A percentile compares a stretch with the other conserved stretches of the same genome.
phyloP scores from a whole-genome alignment of 2,113 vertebrate genomes.

The Dasyprocta punctata region DNA sequence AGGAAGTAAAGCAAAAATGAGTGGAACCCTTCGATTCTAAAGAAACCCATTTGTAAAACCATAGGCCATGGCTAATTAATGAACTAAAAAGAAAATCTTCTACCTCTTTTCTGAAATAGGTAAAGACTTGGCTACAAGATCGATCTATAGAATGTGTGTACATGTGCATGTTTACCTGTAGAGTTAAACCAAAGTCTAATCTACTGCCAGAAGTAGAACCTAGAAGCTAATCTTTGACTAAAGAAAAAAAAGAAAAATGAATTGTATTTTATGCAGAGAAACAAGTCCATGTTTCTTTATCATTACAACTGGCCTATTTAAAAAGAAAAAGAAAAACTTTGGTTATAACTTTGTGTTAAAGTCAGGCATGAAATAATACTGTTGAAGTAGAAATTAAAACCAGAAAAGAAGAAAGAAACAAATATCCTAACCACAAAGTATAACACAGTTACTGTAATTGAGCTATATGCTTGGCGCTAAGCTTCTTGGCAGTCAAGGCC shows the following conservation, averaged over 20 bases:
- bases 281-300: constrained; percentile 40
- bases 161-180: not conserved
- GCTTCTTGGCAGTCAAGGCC: constrained; percentile 53
- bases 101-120: not conserved
- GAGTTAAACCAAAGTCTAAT: constrained; percentile 3
- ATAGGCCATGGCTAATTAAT: not conserved
- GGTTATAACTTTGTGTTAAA: constrained; percentile 42
- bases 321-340: not conserved
- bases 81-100: not conserved
- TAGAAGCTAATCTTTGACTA: not conserved
- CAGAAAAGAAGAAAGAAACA: constrained; percentile 64
- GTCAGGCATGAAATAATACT: constrained; percentile 38
- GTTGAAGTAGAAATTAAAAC: constrained; percentile 68
- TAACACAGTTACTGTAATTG: constrained; percentile 47
- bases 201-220: not conserved
- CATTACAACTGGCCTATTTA: constrained; percentile 19
- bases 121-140: not conserved
- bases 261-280: constrained; percentile 34
- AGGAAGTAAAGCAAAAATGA: not conserved
- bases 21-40: not conserved
- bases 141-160: fast-evolving
- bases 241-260: constrained; percentile 2
- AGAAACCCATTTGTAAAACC: not conserved
- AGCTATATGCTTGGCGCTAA: constrained; percentile 3
- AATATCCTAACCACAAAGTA: constrained; percentile 64